A percentile compares a stretch with the other conserved stretches of the same genome.
Evolutionary conservation across 2,888 invertebrate genomes (phyloP).

Genomic region (Drosophila anomalata): DNA sequence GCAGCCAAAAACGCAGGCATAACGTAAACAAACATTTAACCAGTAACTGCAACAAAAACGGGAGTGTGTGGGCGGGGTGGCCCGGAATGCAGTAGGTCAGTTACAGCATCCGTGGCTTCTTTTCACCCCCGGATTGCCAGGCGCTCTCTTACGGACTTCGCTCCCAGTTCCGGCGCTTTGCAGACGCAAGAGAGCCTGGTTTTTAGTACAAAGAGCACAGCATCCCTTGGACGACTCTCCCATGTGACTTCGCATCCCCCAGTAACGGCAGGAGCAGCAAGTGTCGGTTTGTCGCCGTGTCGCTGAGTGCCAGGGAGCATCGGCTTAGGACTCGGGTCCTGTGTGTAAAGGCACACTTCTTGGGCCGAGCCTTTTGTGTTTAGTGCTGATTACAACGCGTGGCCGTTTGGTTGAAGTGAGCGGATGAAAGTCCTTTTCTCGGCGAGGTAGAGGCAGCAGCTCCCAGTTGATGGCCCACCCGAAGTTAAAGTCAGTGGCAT

Average conservation of each 20-base stretch:
- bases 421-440: slow-evolving; percentile 46
- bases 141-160: not conserved
- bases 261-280: slow-evolving; percentile 44
- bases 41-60: slow-evolving; percentile 21
- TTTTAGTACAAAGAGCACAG: slow-evolving; percentile 73
- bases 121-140: slow-evolving; percentile 41
- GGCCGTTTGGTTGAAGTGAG: slow-evolving; percentile 81
- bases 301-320: slow-evolving; percentile 29
- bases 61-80: slow-evolving; percentile 16
- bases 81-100: slow-evolving; percentile 68
- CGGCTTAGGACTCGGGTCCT: slow-evolving; percentile 38
- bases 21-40: slow-evolving; percentile 71
- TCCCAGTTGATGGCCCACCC: not conserved
- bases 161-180: not conserved
- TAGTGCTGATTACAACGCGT: slow-evolving; percentile 84
- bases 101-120: slow-evolving; percentile 45
- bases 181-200: slow-evolving; percentile 14
- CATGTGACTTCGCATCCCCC: not conserved
- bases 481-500: slow-evolving; percentile 36
- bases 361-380: slow-evolving; percentile 70
- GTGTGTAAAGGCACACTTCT: slow-evolving; percentile 35
- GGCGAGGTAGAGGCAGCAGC: slow-evolving; percentile 26
- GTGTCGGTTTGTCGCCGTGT: slow-evolving; percentile 54
- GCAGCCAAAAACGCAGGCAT: slow-evolving; percentile 66
- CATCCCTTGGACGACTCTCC: slow-evolving; percentile 44